Base-by-base conservation (phyloP, 2,113 vertebrate genomes). In the Siphamia tubifer region DNA sequence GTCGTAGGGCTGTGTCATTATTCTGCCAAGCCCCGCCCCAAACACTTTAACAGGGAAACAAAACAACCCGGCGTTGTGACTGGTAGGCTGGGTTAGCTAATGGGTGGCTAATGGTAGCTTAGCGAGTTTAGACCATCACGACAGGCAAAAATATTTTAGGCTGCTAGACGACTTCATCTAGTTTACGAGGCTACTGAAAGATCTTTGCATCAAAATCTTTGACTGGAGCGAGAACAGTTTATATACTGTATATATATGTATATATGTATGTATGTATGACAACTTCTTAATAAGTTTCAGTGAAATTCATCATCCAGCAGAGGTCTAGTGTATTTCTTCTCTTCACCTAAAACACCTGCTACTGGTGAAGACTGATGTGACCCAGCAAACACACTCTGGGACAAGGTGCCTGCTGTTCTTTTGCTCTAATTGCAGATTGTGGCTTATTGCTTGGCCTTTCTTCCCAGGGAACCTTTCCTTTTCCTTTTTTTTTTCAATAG, bases 341-440 rank as follows among this genome's bases (percentile, higher is more conserved):
- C 82, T 7, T 13, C 36, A 53, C 10, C 35, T 28, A 42, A 11
- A 58, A 25, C 9, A 38, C 19, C 39, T n/a, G 6, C 9, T 16
- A 79, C 63, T 64, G 66, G 25, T 15, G 42, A 8, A 44, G 34
- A 49, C 76, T 60, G 81, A 70, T 65, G 44, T 53, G 51, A 77
- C 62, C 27, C 56, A 65, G 53, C 31, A 78, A 86, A 89, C 79
- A 80, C 78, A 78, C 81, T 74, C 73, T 79, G 74, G 75, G 61
- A 84, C 62, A 78, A 64, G 25, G 35, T 69, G 65, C 23, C 55
- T 1, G 4, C 49, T 49, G 56, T 56, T 73, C 39, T 51, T 64
- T 53, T 45, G 15, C 69, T 83, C 43, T 82, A 77, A 87, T 82
- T 80, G 70, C 74, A 84, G 57, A 68, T 64, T 66, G 74, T 20